These are phyloP conservation scores for Parnassius smintheus DNA, from an alignment of 2,888 invertebrate genomes.

Conservation along the genomic window DNA sequence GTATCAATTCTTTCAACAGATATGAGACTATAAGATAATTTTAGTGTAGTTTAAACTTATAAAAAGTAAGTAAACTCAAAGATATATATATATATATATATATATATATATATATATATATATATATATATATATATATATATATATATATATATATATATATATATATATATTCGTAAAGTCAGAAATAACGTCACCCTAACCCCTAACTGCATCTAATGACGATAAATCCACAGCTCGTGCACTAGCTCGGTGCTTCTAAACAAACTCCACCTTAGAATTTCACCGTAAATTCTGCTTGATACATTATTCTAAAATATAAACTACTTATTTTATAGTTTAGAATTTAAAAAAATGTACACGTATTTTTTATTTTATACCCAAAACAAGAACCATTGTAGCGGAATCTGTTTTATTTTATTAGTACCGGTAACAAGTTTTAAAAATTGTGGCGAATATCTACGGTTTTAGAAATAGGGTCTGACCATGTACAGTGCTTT, in stretches of 20 bases:
- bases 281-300: slow-evolving; percentile 17
- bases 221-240: slow-evolving; percentile 17
- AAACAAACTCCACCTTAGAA: slow-evolving; percentile 21
- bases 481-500: no score
- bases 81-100: no score
- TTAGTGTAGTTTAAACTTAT: no score
- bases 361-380: slow-evolving; percentile 4
- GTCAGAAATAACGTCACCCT: not conserved
- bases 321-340: slow-evolving; percentile 4
- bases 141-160: no score
- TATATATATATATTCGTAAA: no score
- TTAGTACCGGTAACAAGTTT: not conserved
- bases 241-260: slow-evolving; percentile 12
- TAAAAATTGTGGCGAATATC: not conserved
- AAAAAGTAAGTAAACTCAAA: no score
- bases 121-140: no score
- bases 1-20: no score
- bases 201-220: slow-evolving; percentile 14
- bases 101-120: no score
- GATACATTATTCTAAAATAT: not conserved
- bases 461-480: no score
- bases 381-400: not conserved
- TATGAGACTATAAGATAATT: no score
- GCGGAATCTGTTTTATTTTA: not conserved
- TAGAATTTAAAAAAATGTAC: slow-evolving; percentile 1